phyloP scores from a whole-genome alignment of 1,140 invertebrate species.

The Lordiphosa collinella region DNA sequence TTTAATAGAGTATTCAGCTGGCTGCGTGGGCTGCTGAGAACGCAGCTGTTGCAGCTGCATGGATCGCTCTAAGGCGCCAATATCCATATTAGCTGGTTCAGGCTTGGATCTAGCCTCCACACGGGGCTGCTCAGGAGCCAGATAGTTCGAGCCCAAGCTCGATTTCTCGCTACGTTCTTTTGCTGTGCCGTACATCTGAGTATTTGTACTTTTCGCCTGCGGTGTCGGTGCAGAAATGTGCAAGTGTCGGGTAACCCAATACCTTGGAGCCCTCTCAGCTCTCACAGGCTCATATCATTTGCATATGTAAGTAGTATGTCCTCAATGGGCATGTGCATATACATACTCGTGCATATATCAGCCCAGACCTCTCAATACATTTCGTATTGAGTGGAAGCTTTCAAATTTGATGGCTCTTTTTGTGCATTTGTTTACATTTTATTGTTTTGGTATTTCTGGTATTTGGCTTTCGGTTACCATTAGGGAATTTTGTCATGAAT shows the following conservation, averaged over 20 bases:
- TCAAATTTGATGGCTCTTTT: constrained; percentile 69
- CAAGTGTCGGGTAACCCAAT: constrained; percentile 74
- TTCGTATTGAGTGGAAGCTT: constrained; percentile 63
- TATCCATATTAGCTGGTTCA: neutral
- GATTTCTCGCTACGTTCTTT: constrained; percentile 11
- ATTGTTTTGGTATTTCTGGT: constrained; percentile 58
- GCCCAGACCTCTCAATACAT: constrained; percentile 45
- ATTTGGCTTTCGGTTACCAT: constrained; percentile 57
- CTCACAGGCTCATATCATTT: constrained; percentile 59
- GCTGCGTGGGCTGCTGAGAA: neutral
- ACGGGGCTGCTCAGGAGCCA: neutral
- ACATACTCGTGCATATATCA: constrained; percentile 24
- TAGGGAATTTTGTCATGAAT: constrained; percentile 78
- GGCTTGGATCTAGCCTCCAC: neutral
- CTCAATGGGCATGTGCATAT: constrained; percentile 21
- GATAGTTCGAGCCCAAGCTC: neutral
- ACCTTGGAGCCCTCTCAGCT: constrained; percentile 36
- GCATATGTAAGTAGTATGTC: constrained; percentile 58
- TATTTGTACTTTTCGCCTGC: constrained; percentile 58
- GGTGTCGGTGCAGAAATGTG: constrained; percentile 75
- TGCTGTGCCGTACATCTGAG: constrained; percentile 33
- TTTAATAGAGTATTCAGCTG: constrained; percentile 1
- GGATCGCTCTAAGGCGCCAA: constrained; percentile 11
- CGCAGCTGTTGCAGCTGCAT: constrained; percentile 14
- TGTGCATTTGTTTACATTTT: constrained; percentile 74